These are phyloP conservation scores for Tympanoctomys barrerae DNA, from an alignment of 2,797 vertebrate species.

Conservation along the genomic window DNA sequence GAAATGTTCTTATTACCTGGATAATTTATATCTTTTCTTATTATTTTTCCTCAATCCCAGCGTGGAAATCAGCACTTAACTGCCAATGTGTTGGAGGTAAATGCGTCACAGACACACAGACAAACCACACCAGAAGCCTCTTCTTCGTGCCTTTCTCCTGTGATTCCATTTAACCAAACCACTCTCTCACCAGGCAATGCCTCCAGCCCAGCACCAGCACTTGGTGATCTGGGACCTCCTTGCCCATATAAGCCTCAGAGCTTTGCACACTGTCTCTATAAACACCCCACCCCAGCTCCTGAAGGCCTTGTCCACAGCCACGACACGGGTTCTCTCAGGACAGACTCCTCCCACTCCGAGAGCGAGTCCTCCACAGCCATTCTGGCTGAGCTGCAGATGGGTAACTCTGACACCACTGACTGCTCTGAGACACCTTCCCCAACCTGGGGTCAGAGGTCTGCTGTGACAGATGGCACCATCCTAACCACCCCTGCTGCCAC, in stretches of 20 bases:
- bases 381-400: constrained; percentile 94
- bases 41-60: constrained; percentile 89
- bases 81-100: constrained; percentile 88
- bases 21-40: constrained; percentile 90
- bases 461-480: constrained; percentile 87
- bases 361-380: constrained; percentile 90
- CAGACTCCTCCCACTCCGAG: constrained; percentile 89
- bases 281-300: constrained; percentile 83
- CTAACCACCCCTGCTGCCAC: constrained; percentile 90
- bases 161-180: constrained; percentile 85
- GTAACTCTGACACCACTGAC: constrained; percentile 91
- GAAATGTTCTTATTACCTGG: constrained; percentile 83
- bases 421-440: constrained; percentile 93
- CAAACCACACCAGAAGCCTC: constrained; percentile 82
- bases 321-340: constrained; percentile 87
- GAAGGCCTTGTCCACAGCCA: constrained; percentile 69
- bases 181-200: constrained; percentile 89
- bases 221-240: constrained; percentile 85
- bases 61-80: constrained; percentile 88
- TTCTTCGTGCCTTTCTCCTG: constrained; percentile 87
- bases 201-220: constrained; percentile 88
- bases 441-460: constrained; percentile 93
- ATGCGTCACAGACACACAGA: constrained; percentile 89
- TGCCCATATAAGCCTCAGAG: constrained; percentile 86
- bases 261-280: constrained; percentile 71